Evolutionary conservation across 2,113 vertebrate species (phyloP), one percentile per base, ranked within the genome.

Genomic region (Cheirogaleus medius): DNA sequence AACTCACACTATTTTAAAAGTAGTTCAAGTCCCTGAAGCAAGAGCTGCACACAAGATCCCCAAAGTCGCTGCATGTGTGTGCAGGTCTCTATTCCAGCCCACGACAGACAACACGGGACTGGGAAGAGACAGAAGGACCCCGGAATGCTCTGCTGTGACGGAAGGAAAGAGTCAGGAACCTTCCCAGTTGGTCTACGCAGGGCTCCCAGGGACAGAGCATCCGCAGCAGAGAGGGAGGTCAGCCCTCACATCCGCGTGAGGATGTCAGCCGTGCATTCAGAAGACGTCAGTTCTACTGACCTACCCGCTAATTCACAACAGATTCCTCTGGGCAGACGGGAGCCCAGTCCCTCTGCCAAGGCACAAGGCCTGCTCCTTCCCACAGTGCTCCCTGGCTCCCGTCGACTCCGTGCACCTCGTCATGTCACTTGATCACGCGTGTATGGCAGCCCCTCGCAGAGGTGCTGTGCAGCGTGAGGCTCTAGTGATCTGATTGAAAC

Each of bases 21-120:
- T 18, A 82, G 58, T n/a, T 95, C 42, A 74, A 63, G 82, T 52
- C 39, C 63, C 54, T 25, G 52, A 44, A 87, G 34, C 34, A 93
- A 90, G 44, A 37, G 27, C 68, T 92, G 11, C 49, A 66, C 5
- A 44, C 34, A 10, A 37, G 29, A 20, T 34, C 25, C 37, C 6
- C 14, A 49, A 21, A 69, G n/a, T 23, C n/a, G 47, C 8, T 12
- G 3, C 18, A 5, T 21, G 9, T 73, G 63, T 54, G 7, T 5
- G 8, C 63, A 29, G 11, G 14, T 64, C n/a, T 90, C 25, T 37
- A 34, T 25, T 29, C 5, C 4, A 49, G 23, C 6, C 76, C 9
- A 6, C 18, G 34, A 37, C 7, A 39, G 39, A 69, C 17, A 49
- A 37, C 54, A 80, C 6, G 23, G 15, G 44, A 23, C 9, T 44